phyloP scores from a whole-genome alignment of 2,888 invertebrate species.

The Biston betularia region DNA sequence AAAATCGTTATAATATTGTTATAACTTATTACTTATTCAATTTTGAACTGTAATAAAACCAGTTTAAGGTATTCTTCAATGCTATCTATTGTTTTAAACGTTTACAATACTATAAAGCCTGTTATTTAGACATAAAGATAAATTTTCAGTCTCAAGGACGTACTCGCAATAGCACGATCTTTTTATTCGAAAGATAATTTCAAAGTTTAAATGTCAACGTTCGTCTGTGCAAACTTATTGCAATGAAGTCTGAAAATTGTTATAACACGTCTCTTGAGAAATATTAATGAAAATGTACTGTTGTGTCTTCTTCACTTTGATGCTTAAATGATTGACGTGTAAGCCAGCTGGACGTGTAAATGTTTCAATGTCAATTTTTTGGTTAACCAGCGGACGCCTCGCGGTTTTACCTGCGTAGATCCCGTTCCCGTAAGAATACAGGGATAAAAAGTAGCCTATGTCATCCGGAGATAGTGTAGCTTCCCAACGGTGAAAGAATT shows the following conservation, averaged over 20 bases:
- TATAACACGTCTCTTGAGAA: conserved; percentile 10
- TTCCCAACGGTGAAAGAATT: no score
- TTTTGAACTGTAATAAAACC: no score
- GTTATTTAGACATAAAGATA: conserved; percentile 9
- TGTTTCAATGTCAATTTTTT: no score
- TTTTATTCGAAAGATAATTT: conserved; percentile 15
- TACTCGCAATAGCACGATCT: conserved; percentile 8
- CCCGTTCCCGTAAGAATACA: no score
- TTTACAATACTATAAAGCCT: conserved; percentile 5
- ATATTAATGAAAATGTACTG: conserved; percentile 23
- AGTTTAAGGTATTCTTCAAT: background rate
- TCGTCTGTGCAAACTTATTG: conserved; percentile 19
- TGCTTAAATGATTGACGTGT: background rate
- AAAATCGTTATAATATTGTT: no score
- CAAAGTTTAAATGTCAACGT: conserved; percentile 27
- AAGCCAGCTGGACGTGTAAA: background rate
- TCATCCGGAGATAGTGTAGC: no score
- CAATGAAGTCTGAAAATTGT: conserved; percentile 13
- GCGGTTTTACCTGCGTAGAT: no score
- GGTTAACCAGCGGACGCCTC: no score
- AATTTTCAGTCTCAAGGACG: conserved; percentile 14
- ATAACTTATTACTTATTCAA: no score
- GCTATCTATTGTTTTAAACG: background rate
- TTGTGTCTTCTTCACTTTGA: conserved; percentile 19
- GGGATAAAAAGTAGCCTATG: no score